A percentile compares a stretch with the other conserved stretches of the same genome.
These are phyloP conservation scores for Neuroterus valhalla DNA, from an alignment of 1,140 invertebrate species.

Conservation along the genomic window DNA sequence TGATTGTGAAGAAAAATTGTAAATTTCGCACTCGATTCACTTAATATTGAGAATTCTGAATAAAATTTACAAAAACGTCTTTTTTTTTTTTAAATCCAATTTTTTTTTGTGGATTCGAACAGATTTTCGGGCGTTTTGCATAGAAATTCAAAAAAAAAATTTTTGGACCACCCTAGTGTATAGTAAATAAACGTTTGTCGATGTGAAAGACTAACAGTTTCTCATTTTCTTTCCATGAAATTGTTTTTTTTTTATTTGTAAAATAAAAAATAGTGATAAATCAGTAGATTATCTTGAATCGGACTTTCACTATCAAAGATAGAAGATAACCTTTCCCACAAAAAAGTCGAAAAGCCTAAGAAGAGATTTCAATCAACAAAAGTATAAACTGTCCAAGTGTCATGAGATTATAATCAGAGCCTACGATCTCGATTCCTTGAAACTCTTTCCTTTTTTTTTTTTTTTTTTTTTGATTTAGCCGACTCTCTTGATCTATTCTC, in stretches of 20 bases:
- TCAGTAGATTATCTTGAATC: background rate
- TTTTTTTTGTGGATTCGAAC: too few relatives aligned
- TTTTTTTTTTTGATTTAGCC: slow-evolving; percentile 20
- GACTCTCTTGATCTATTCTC: slow-evolving; percentile 33
- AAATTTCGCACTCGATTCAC: too few relatives aligned
- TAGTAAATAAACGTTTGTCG: too few relatives aligned
- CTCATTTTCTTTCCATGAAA: too few relatives aligned
- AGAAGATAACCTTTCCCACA: background rate
- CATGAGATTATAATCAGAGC: slow-evolving; percentile 7
- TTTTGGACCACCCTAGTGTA: too few relatives aligned
- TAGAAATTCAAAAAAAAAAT: too few relatives aligned
- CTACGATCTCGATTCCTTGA: slow-evolving; percentile 15
- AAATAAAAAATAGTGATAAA: background rate
- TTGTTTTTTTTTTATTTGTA: background rate
- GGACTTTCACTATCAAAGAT: slow-evolving; percentile 13
- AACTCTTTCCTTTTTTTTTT: slow-evolving; percentile 19
- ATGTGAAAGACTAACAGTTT: too few relatives aligned
- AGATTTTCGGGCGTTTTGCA: too few relatives aligned
- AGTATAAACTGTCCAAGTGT: slow-evolving; percentile 7
- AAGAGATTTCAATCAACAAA: slow-evolving; percentile 27
- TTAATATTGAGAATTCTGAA: too few relatives aligned
- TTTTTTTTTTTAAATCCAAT: too few relatives aligned
- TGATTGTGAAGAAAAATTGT: too few relatives aligned
- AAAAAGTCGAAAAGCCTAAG: slow-evolving; percentile 8
- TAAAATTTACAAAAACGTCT: too few relatives aligned